Evolutionary conservation across 2,797 vertebrate species (phyloP).

Genomic region (Coendou prehensilis): DNA sequence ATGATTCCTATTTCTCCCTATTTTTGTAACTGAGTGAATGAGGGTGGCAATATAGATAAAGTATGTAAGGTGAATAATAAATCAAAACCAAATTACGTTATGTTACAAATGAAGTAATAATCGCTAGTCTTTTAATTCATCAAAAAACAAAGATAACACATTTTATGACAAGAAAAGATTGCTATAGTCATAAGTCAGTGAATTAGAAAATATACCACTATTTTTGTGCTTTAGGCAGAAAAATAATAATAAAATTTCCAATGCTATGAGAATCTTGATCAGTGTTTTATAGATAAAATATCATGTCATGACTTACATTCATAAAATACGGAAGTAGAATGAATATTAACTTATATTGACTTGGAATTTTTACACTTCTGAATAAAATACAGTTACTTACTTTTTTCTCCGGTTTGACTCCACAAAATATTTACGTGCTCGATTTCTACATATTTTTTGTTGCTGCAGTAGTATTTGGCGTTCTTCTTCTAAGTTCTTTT

Average conservation of each 20-base stretch:
- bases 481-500: slow-evolving; percentile 90
- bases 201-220: not conserved
- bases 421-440: slow-evolving; percentile 90
- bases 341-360: not conserved
- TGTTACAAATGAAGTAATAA: slow-evolving; percentile 45
- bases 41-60: slow-evolving; percentile 37
- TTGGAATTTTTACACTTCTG: slow-evolving; percentile 9
- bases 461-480: slow-evolving; percentile 91
- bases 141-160: slow-evolving; percentile 1
- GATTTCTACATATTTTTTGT: slow-evolving; percentile 91
- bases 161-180: slow-evolving; percentile 46
- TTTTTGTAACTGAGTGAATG: slow-evolving; percentile 56
- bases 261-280: slow-evolving; percentile 31
- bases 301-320: slow-evolving; percentile 29
- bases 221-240: slow-evolving; percentile 19
- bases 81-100: slow-evolving; percentile 63
- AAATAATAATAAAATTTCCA: slow-evolving; percentile 24
- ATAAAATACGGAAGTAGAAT: not conserved
- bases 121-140: slow-evolving; percentile 50
- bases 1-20: slow-evolving; percentile 17
- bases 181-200: not conserved
- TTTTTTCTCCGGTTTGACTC: slow-evolving; percentile 95
- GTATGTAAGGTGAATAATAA: slow-evolving; percentile 41
- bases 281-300: slow-evolving; percentile 64
- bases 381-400: slow-evolving; percentile 88